These are phyloP conservation scores for Amyelois transitella DNA, from an alignment of 1,140 invertebrate species.

Conservation along the genomic window DNA sequence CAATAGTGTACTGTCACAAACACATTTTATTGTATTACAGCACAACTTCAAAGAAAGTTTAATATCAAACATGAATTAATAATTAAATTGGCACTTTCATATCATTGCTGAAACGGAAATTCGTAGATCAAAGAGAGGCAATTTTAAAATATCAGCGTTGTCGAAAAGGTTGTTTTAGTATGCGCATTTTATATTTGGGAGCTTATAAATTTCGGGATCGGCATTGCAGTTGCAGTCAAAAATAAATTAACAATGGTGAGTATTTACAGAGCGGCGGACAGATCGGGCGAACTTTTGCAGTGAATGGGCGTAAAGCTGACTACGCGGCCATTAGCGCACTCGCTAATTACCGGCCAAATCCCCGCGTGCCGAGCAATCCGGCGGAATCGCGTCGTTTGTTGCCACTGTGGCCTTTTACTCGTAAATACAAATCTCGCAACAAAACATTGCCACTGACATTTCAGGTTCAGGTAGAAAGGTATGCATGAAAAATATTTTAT, in stretches of 20 bases:
- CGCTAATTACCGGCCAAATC: constrained; percentile 35
- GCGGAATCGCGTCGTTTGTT: not conserved
- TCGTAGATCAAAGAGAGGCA: not conserved
- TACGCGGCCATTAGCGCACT: constrained; percentile 30
- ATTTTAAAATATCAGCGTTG: not conserved
- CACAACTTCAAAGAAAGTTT: not conserved
- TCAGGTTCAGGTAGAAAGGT: no score
- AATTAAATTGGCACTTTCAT: not conserved
- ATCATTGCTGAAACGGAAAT: not conserved
- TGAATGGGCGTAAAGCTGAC: constrained; percentile 22
- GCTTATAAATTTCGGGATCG: not conserved
- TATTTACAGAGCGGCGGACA: constrained; percentile 1
- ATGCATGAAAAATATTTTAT: no score
- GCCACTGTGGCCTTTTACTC: not conserved
- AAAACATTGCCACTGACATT: not conserved
- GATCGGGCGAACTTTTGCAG: not conserved
- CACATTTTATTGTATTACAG: not conserved
- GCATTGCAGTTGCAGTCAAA: not conserved
- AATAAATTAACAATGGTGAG: constrained; percentile 1
- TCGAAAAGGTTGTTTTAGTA: not conserved
- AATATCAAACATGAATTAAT: not conserved
- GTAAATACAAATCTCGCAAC: not conserved
- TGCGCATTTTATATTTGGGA: not conserved
- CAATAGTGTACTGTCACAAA: not conserved
- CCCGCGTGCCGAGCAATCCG: no score